Percentiles rank a stretch among this genome's conserved stretches.
Evolutionary conservation across 2,797 vertebrate species (phyloP).

Genomic region (Micromesistius poutassou): DNA sequence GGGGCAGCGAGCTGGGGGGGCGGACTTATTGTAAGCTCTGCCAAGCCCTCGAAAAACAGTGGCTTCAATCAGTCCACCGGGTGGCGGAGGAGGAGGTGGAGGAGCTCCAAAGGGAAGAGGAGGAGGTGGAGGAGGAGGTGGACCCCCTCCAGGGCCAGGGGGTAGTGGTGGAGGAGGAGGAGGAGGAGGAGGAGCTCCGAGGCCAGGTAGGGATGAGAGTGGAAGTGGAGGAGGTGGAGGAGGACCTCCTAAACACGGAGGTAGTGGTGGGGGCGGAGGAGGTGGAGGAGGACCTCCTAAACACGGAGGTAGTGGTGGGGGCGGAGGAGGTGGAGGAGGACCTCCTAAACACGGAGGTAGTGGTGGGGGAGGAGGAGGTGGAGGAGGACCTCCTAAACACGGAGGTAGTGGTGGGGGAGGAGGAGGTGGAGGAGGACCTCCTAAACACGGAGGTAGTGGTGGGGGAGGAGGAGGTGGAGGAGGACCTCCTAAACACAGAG

Average conservation of each 20-base stretch:
- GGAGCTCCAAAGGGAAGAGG: conserved; percentile 4
- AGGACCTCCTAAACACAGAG: not conserved
- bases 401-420: not conserved
- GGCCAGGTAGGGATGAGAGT: no score
- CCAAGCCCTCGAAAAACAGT: conserved; percentile 56
- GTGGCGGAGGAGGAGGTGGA: conserved; percentile 38
- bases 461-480: conserved; percentile 25
- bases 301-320: conserved; percentile 4
- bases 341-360: conserved; percentile 5
- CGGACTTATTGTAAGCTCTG: conserved; percentile 29
- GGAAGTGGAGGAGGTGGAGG: not conserved
- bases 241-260: not conserved
- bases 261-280: conserved; percentile 7
- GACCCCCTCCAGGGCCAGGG: conserved; percentile 7
- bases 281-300: conserved; percentile 15
- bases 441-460: not conserved
- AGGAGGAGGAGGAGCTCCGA: conserved; percentile 1
- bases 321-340: conserved; percentile 25
- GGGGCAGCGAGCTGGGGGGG: conserved; percentile 62
- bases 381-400: not conserved
- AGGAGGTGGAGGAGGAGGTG: conserved; percentile 29
- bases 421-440: not conserved
- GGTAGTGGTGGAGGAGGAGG: conserved; percentile 13
- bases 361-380: conserved; percentile 11
- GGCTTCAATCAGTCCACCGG: conserved; percentile 60